Evolutionary conservation across 2,797 vertebrate genomes (phyloP), one percentile per base, ranked within the genome.

Genomic region (Dicrostonyx torquatus): DNA sequence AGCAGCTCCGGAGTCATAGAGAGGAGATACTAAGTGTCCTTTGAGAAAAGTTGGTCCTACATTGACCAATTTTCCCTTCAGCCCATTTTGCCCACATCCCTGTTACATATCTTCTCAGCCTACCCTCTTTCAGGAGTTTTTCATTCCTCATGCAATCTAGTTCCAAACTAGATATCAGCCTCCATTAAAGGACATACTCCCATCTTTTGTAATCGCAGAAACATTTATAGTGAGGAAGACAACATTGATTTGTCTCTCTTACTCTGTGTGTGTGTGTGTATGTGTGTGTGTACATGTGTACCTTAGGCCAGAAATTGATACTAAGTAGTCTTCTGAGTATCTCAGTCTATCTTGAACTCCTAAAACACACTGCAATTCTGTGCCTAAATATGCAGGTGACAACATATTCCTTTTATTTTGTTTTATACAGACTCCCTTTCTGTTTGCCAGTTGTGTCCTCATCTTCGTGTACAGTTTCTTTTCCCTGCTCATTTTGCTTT

Each of bases 401-500:
- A n/a, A 40, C 64, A 22, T 66, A 43, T 31, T 37, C 70, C 53
- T 43, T 86, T 45, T 90, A 4, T 77, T 60, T 48, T 85, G 9
- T 72, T 72, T n/a, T 31, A 66, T 26, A 22, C 15, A 58, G 2
- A 9, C 29, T 48, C 73, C 78, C 55, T 83, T 68, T 55, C 55
- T 60, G 34, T 17, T 78, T 86, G 58, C 55, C 2, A 37, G 8
- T 37, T 13, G 6, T 77, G 58, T 64, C 48, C 20, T 40, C 43
- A 62, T 62, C 94, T 60, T 90, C 58, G 40, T 5, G 20, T 6
- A 4, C 3, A 68, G 13, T 64, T 66, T 50, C 82, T 31, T 58
- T 58, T 37, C 5, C 29, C 34, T 79, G 26, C 43, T 78, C 34
- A 68, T 89, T 93, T 89, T 88, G 18, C 12, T 62, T 83, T 93